Conservation (phyloP, 2,797 vertebrate species). For the Zalophus californianus region DNA sequence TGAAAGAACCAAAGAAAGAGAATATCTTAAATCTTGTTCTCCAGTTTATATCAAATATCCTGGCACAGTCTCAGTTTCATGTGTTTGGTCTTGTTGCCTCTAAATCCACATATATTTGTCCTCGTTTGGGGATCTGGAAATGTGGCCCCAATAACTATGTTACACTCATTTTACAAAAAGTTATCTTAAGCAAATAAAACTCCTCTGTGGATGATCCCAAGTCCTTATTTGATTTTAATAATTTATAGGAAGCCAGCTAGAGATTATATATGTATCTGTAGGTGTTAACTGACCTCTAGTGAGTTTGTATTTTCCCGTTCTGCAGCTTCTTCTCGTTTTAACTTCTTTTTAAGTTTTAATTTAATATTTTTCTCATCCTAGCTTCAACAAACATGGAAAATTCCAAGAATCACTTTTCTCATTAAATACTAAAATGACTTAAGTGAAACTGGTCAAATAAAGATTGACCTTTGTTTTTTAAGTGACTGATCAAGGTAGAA, state of each 20-base stretch:
- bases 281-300: background rate
- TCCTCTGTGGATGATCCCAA: background rate
- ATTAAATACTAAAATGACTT: constrained; percentile 48
- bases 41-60: constrained; percentile 2
- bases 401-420: constrained; percentile 5
- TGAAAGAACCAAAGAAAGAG: background rate
- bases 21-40: background rate
- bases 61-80: constrained; percentile 12
- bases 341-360: constrained; percentile 45
- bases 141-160: constrained; percentile 7
- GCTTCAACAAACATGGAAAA: constrained; percentile 47
- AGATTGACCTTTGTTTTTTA: constrained; percentile 39
- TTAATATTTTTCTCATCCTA: constrained; percentile 1
- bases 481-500: constrained; percentile 44
- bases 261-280: background rate
- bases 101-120: constrained; percentile 22
- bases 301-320: background rate
- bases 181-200: constrained; percentile 25
- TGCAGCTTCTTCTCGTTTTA: constrained; percentile 2
- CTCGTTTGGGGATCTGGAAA: constrained; percentile 49
- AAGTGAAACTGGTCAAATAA: constrained; percentile 45
- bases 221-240: constrained; percentile 14
- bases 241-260: background rate
- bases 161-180: constrained; percentile 22
- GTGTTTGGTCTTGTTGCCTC: background rate